phyloP scores from a whole-genome alignment of 2,113 vertebrate species.

The Sphyrna mokarran region DNA sequence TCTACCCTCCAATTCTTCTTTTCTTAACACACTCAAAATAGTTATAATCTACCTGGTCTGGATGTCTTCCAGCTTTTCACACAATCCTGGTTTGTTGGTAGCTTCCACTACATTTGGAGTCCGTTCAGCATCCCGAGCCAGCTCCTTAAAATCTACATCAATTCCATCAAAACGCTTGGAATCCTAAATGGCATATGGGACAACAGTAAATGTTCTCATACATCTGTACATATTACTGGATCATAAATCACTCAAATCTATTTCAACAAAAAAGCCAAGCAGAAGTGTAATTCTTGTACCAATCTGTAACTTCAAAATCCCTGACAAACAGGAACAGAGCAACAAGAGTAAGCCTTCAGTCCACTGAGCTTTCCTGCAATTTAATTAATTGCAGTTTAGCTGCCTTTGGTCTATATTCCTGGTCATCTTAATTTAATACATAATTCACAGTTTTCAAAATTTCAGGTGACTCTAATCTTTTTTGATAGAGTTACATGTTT shows the following conservation, averaged over 20 bases:
- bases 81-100: slow-evolving; percentile 77
- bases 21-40: neutral
- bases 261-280: neutral
- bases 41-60: slow-evolving; percentile 68
- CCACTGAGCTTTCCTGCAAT: neutral
- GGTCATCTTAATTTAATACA: neutral
- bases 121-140: slow-evolving; percentile 62
- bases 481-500: neutral
- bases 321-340: neutral
- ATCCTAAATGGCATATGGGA: slow-evolving; percentile 60
- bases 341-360: neutral
- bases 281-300: neutral
- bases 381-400: neutral
- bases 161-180: slow-evolving; percentile 80
- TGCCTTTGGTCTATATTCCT: neutral
- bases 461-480: neutral
- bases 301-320: neutral
- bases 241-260: neutral
- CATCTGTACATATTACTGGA: neutral
- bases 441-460: neutral
- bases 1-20: neutral
- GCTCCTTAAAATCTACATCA: slow-evolving; percentile 79
- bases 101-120: slow-evolving; percentile 83
- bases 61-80: slow-evolving; percentile 77
- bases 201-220: neutral